phyloP scores from a whole-genome alignment of 2,113 vertebrate species.

The Lethenteron camtschaticum region DNA sequence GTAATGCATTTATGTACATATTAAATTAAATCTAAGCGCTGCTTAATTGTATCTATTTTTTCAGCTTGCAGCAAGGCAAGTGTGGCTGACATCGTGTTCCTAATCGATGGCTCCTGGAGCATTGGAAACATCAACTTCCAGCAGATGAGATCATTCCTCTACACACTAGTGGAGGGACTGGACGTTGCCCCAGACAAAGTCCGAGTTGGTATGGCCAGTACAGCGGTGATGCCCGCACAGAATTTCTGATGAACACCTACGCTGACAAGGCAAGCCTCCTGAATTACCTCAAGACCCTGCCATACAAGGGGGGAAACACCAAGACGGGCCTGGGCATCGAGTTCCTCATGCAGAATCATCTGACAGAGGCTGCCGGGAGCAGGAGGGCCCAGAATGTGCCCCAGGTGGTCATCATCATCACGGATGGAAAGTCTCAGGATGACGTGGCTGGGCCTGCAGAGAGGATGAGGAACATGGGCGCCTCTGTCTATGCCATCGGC shows the following conservation, averaged over 20 bases:
- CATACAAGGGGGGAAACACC: slow-evolving; percentile 34
- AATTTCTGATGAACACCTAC: slow-evolving; percentile 55
- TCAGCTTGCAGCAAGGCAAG: slow-evolving; percentile 46
- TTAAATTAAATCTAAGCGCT: too few relatives aligned
- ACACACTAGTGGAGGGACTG: slow-evolving; percentile 40
- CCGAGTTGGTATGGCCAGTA: slow-evolving; percentile 56
- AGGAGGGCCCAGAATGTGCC: slow-evolving; percentile 32
- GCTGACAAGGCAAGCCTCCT: slow-evolving; percentile 31
- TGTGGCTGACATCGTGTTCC: slow-evolving; percentile 65
- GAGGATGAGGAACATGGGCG: slow-evolving; percentile 9
- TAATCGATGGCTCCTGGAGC: slow-evolving; percentile 72
- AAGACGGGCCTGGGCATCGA: slow-evolving; percentile 47
- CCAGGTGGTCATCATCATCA: slow-evolving; percentile 50
- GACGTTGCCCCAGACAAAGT: slow-evolving; percentile 38
- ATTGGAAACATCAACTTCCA: slow-evolving; percentile 52
- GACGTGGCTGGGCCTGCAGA: slow-evolving; percentile 32
- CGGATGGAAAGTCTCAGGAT: slow-evolving; percentile 34
- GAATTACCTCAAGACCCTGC: slow-evolving; percentile 37
- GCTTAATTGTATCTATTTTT: slow-evolving; percentile 14
- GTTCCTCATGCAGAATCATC: slow-evolving; percentile 35
- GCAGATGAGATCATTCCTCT: slow-evolving; percentile 47
- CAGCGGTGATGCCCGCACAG: slow-evolving; percentile 37
- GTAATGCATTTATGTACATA: too few relatives aligned
- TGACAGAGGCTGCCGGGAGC: slow-evolving; percentile 43
- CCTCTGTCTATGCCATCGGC: slow-evolving; percentile 38